Evolutionary conservation across 1,140 invertebrate species (phyloP), one percentile per base, ranked within the genome.

Genomic region (Goniozus legneri): DNA sequence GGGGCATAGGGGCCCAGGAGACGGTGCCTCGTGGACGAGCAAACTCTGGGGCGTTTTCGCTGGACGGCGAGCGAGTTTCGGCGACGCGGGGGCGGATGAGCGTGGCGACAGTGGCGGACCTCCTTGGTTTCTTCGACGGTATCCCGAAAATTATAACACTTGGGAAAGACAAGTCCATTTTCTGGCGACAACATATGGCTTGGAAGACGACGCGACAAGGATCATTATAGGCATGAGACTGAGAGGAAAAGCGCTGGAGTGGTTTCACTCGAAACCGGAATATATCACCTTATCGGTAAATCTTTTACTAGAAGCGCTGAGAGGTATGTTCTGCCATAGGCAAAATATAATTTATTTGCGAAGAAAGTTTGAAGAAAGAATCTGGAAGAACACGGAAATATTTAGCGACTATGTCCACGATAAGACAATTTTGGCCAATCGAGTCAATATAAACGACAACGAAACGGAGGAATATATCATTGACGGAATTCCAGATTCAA

Each of bases 401-500:
- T 37, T 37, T 37, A 13, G 18, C 8, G 35, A 37, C 6, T 37
- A 37, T 37, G 4, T 37, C 16, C 35, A 37, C 12, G 35, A 37
- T 6, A 37, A 48, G 36, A 16, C 36, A 35, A 31, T 36, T 42
- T 14, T 42, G 21, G 33, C 20, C 15, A 39, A 37, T 18, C 18
- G 8, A 18, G 18, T 37, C 10, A 13, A 13, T 4, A 18, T 44
- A 18, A 31, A 15, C 8, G 38, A 44, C 7, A 2, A 37, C 16
- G 44, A 47, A 47, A 14, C 39, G 16, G 7, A 32, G 3, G 44
- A 46, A 32, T 27, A 21, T 21, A 4, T 47, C 2, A 40, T 47
- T 3, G 37, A 34, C 2, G 44, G 37, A 3, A 47, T 47, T 39
- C 36, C 44, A 10, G 27, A 47, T 18, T 14, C n/a, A 3, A 32